Evolutionary conservation across 1,140 invertebrate species (phyloP), one percentile per base, ranked within the genome.

Genomic region (Dermatophagoides farinae): DNA sequence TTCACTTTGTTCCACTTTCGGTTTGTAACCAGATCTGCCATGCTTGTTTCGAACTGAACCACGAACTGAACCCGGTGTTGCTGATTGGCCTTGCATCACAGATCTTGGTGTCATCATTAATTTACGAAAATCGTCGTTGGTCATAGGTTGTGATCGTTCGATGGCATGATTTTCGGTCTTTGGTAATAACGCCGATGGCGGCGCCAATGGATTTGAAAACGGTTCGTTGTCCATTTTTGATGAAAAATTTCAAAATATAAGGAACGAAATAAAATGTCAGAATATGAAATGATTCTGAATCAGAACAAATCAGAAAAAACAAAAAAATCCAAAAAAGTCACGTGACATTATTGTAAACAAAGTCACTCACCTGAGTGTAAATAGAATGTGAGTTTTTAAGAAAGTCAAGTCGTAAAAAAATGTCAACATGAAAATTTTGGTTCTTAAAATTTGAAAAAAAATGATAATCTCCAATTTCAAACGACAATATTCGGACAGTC

Each of bases 71-170:
- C 63, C 54, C 58, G 12, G 22, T 41, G 43, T 43, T 18, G 62
- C 11, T 14, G 61, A 46, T 6, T 60, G 22, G 25, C 59, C 61
- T 25, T 67, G 58, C 44, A 65, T 61, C 22, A 64, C 65, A 49
- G 66, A 67, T 53, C 88, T 77, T 0, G 92, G 91, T 0, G 91
- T 97, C 86, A 95, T 95, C 60, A 97, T 73, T 14, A 97, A 72
- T 69, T 92, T 92, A 31, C 92, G 79, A 68, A 97, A 97, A 72
- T 97, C 92, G 70, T 91, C 91, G 77, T 97, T 97, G 10, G 90
- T 96, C 54, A 97, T 63, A 10, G 69, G 71, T 59, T 71, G 69
- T 10, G 11, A 25, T 31, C 18, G 51, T n/a, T 25, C 10, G 12
- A n/a, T 12, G 10, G 61, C 23, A 38, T 60, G 11, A n/a, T 22